Percentiles rank a stretch among this genome's conserved stretches.
Evolutionary conservation across 2,888 invertebrate species (phyloP).

Genomic region (Eugnorisma glareosa): DNA sequence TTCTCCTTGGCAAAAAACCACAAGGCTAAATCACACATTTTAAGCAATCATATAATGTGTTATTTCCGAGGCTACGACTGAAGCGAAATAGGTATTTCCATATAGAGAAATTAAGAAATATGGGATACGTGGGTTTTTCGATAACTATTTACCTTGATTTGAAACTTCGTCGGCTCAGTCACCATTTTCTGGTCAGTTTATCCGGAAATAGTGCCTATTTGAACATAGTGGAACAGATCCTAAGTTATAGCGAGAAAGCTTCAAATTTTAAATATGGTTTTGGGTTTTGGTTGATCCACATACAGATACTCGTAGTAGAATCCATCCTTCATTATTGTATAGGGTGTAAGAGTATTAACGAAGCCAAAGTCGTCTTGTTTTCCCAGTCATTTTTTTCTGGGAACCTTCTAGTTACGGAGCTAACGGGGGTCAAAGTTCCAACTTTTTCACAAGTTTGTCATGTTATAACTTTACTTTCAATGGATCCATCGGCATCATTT

Average conservation of each 20-base stretch:
- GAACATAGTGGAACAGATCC: not conserved
- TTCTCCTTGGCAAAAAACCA: conserved; percentile 19
- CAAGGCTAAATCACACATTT: not conserved
- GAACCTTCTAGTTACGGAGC: no score
- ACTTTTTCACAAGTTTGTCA: no score
- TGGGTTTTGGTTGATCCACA: no score
- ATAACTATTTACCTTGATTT: not conserved
- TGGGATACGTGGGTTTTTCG: not conserved
- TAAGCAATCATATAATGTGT: conserved; percentile 12
- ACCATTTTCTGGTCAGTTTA: not conserved
- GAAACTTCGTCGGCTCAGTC: not conserved
- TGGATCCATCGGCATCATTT: no score
- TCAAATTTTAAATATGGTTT: no score
- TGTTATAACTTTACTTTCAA: no score
- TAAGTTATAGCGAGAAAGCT: not conserved
- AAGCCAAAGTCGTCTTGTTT: no score
- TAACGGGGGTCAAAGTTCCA: no score
- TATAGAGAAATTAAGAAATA: conserved; percentile 20
- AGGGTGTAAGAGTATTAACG: no score
- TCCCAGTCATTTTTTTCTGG: no score
- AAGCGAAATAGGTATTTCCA: conserved; percentile 42
- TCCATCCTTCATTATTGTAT: no score
- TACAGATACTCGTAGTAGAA: no score
- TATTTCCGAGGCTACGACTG: conserved; percentile 22
- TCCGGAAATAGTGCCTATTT: not conserved